phyloP scores from a whole-genome alignment of 2,888 invertebrate genomes.

The Dynastes tityus region DNA sequence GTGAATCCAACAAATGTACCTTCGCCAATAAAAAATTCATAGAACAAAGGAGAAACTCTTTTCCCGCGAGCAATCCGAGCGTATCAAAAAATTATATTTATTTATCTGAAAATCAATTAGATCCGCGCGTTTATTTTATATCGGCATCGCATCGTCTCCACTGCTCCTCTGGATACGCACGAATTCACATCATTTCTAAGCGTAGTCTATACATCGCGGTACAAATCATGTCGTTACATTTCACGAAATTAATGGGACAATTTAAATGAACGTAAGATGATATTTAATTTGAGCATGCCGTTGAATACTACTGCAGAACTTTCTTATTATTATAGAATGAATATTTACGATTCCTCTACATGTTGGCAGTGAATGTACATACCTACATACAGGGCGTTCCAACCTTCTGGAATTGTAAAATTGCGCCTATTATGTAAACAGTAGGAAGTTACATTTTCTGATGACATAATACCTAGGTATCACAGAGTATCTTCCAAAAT shows the following conservation, averaged over 20 bases:
- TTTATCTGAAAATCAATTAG: constrained; percentile 41
- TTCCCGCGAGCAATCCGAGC: constrained; percentile 22
- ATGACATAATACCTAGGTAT: no score
- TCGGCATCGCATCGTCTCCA: constrained; percentile 7
- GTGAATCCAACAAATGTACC: neutral
- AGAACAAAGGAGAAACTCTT: neutral
- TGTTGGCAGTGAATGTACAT: no score
- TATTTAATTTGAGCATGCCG: no score
- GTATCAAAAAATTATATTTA: constrained; percentile 26
- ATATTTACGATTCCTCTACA: no score
- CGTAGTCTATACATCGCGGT: constrained; percentile 3
- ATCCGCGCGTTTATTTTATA: constrained; percentile 17
- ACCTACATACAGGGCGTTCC: no score
- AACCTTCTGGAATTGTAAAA: no score
- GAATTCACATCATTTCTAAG: constrained; percentile 30
- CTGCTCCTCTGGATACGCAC: constrained; percentile 28
- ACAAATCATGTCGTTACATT: constrained; percentile 1
- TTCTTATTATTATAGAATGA: no score
- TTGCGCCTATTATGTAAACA: no score
- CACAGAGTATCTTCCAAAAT: no score
- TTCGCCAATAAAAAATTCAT: neutral
- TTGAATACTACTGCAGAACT: no score
- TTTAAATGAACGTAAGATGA: neutral
- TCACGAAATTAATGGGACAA: neutral
- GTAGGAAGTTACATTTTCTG: no score